Conservation (phyloP, 2,888 invertebrate species). For the Oasisia sp. region DNA sequence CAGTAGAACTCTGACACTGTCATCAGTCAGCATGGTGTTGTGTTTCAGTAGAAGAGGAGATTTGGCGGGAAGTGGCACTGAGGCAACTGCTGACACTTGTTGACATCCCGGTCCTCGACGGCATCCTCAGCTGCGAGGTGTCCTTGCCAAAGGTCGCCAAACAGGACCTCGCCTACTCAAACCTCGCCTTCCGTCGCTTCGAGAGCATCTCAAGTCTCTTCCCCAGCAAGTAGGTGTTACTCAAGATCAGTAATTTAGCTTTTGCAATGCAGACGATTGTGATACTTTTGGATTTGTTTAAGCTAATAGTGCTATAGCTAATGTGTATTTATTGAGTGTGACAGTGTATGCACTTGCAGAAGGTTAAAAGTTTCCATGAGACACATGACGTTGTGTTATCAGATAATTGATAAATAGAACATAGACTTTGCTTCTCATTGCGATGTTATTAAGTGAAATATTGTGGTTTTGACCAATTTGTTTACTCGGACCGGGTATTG, state of each 20-base stretch:
- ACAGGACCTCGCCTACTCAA: conserved; percentile 34
- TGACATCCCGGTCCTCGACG: conserved; percentile 60
- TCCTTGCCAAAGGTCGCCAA: not conserved
- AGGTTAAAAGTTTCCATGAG: no score
- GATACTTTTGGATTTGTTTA: no score
- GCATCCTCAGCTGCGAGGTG: conserved; percentile 36
- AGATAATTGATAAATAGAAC: no score
- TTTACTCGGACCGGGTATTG: no score
- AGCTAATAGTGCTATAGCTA: not conserved
- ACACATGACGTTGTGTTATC: no score
- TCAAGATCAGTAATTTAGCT: not conserved
- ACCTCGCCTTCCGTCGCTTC: conserved; percentile 38
- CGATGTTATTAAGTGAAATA: no score
- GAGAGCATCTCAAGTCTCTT: conserved; percentile 35
- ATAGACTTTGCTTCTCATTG: no score
- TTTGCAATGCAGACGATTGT: no score
- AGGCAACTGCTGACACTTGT: conserved; percentile 57
- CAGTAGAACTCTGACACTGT: no score
- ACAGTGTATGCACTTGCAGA: no score
- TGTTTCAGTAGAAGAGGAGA: conserved; percentile 46
- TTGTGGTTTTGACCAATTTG: no score
- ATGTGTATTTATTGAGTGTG: no score
- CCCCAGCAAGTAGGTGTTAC: conserved; percentile 24
- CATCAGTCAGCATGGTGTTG: not conserved
- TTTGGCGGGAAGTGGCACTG: conserved; percentile 58